These are phyloP conservation scores for Ellobius talpinus DNA, from an alignment of 2,113 vertebrate species.

Conservation along the genomic window DNA sequence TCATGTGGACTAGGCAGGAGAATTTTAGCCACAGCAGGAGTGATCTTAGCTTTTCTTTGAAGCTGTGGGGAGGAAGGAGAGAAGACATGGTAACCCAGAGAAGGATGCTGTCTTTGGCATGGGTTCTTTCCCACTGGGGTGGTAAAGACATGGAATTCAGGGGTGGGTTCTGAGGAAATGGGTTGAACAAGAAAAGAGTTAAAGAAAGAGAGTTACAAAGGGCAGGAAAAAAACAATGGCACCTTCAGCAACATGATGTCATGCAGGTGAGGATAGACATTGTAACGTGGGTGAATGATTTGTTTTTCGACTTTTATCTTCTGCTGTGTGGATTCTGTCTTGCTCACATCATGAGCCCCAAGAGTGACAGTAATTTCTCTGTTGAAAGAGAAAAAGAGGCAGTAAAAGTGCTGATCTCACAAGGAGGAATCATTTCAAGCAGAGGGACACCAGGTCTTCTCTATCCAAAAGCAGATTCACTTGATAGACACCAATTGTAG, in stretches of 20 bases:
- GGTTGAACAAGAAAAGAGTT: neutral
- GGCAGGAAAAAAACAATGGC: neutral
- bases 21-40: neutral
- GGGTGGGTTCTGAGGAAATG: neutral
- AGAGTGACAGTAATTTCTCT: conserved; percentile 56
- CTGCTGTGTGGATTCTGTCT: conserved; percentile 52
- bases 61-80: conserved; percentile 22
- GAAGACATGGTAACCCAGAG: neutral
- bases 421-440: neutral
- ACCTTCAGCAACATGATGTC: conserved; percentile 71
- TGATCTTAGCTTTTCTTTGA: neutral
- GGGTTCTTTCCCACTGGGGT: neutral
- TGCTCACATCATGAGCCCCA: conserved; percentile 51
- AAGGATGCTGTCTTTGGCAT: neutral
- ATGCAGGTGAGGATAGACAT: rapidly evolving
- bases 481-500: neutral
- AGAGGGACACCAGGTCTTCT: neutral
- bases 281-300: conserved; percentile 26
- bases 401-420: neutral
- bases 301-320: neutral
- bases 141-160: neutral
- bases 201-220: neutral
- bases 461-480: neutral
- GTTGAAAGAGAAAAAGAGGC: neutral
- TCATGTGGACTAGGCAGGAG: neutral